Conservation (phyloP, 2,113 vertebrate species). For the Halcyon senegalensis region DNA sequence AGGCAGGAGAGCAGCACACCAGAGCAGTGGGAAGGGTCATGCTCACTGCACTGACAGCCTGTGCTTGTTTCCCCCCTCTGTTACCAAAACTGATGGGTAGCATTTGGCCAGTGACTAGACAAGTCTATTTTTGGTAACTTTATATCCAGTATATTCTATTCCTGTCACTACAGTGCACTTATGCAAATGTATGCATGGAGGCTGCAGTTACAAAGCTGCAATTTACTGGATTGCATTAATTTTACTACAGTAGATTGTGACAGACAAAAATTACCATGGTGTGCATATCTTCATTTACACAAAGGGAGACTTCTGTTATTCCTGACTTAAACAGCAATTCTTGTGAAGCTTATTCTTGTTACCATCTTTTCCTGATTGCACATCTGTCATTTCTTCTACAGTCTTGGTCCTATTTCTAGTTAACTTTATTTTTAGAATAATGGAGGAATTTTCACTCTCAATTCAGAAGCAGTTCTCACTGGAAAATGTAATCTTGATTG, state of each 20-base stretch:
- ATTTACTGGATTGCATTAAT: conserved; percentile 23
- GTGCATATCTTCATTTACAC: conserved; percentile 27
- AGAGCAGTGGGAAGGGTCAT: background rate
- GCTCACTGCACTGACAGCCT: background rate
- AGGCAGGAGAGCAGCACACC: background rate
- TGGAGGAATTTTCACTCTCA: background rate
- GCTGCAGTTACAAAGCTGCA: conserved; percentile 28
- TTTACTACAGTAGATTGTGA: conserved; percentile 30
- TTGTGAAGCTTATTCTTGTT: conserved; percentile 14
- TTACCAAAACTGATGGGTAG: background rate
- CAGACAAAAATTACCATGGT: conserved; percentile 33
- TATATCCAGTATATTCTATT: background rate
- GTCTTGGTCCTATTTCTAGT: conserved; percentile 24
- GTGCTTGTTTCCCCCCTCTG: background rate
- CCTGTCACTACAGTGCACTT: background rate
- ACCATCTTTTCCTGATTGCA: conserved; percentile 12
- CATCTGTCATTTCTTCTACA: conserved; percentile 37
- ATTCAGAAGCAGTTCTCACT: conserved; percentile 16
- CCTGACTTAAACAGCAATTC: background rate
- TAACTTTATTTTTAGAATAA: conserved; percentile 63
- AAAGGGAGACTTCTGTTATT: conserved; percentile 25
- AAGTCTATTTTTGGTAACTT: conserved; percentile 6
- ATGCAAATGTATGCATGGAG: background rate
- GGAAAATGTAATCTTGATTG: conserved; percentile 37
- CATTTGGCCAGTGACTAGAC: background rate